Percentiles rank a stretch among this genome's conserved stretches.
Evolutionary conservation across 2,888 invertebrate species (phyloP).

Genomic region (Apeira syringaria): DNA sequence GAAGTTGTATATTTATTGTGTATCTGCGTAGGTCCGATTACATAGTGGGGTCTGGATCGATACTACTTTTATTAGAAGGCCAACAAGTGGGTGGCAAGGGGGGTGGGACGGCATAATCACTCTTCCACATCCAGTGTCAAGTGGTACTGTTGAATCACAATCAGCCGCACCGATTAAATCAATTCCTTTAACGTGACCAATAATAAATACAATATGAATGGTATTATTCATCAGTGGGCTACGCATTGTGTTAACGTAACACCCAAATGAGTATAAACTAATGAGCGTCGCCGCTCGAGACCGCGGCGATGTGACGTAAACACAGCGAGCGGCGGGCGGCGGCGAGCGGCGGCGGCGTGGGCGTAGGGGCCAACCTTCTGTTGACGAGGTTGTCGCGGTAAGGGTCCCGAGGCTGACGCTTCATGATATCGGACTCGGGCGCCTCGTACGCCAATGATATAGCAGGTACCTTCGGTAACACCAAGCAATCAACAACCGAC

Average conservation of each 20-base stretch:
- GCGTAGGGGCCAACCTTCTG: slow-evolving; percentile 90
- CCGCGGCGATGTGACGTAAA: slow-evolving; percentile 29
- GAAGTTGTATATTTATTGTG: slow-evolving; percentile 48
- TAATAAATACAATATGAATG: slow-evolving; percentile 21
- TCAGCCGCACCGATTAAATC: slow-evolving; percentile 66
- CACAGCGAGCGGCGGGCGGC: slow-evolving; percentile 31
- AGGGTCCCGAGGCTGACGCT: slow-evolving; percentile 98
- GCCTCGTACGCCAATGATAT: slow-evolving; percentile 99
- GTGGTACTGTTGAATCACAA: slow-evolving; percentile 67
- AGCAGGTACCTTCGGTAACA: slow-evolving; percentile 95
- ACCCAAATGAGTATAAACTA: slow-evolving; percentile 66
- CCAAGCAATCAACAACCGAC: slow-evolving; percentile 75
- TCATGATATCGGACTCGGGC: slow-evolving; percentile 99
- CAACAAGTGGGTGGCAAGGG: slow-evolving; percentile 33
- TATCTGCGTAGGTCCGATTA: slow-evolving; percentile 32
- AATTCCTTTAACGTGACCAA: slow-evolving; percentile 43
- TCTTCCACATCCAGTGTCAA: slow-evolving; percentile 80
- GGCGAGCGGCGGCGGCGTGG: slow-evolving; percentile 35
- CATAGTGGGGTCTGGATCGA: slow-evolving; percentile 30
- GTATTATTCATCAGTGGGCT: slow-evolving; percentile 51
- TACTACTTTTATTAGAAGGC: slow-evolving; percentile 28
- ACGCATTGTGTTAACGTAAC: slow-evolving; percentile 62
- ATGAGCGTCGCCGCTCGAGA: slow-evolving; percentile 51
- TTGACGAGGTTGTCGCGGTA: slow-evolving; percentile 99
- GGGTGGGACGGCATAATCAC: slow-evolving; percentile 58